A percentile compares a stretch with the other conserved stretches of the same genome.
These are phyloP conservation scores for Motacilla tschutschensis DNA, from an alignment of 2,113 vertebrate genomes.

Conservation along the genomic window DNA sequence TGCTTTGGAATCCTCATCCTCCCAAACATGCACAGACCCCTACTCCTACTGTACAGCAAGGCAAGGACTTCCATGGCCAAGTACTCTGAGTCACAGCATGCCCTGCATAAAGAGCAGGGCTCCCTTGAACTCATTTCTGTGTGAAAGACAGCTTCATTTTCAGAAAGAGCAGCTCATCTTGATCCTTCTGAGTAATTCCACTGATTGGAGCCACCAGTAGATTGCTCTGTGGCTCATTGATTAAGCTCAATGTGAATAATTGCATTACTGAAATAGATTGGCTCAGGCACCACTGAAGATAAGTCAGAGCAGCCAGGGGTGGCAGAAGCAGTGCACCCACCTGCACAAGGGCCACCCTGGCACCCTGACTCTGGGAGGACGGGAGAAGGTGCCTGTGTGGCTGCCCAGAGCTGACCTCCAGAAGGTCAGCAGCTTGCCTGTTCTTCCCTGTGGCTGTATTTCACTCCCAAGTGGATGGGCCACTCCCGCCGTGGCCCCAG, in stretches of 20 bases:
- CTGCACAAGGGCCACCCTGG: background rate
- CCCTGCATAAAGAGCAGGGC: background rate
- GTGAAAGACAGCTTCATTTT: background rate
- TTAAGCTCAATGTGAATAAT: constrained; percentile 1
- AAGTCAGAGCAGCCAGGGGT: background rate
- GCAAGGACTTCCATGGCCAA: background rate
- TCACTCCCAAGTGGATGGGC: background rate
- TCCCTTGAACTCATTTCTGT: background rate
- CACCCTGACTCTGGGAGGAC: background rate
- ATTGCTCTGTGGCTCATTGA: constrained; percentile 31
- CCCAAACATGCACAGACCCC: background rate
- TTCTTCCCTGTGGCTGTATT: background rate
- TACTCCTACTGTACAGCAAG: background rate
- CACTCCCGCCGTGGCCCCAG: background rate
- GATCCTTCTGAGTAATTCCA: constrained; percentile 17
- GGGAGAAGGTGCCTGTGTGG: background rate
- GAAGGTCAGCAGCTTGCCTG: background rate
- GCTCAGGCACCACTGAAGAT: background rate
- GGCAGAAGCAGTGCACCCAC: background rate
- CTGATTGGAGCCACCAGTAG: constrained; percentile 26
- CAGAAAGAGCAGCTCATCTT: constrained; percentile 8
- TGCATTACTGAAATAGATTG: background rate
- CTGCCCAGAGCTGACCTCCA: background rate
- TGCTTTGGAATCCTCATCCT: background rate
- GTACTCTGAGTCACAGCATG: background rate